Evolutionary conservation across 2,797 vertebrate genomes (phyloP).

Genomic region (Alcedo quadribrachys): DNA sequence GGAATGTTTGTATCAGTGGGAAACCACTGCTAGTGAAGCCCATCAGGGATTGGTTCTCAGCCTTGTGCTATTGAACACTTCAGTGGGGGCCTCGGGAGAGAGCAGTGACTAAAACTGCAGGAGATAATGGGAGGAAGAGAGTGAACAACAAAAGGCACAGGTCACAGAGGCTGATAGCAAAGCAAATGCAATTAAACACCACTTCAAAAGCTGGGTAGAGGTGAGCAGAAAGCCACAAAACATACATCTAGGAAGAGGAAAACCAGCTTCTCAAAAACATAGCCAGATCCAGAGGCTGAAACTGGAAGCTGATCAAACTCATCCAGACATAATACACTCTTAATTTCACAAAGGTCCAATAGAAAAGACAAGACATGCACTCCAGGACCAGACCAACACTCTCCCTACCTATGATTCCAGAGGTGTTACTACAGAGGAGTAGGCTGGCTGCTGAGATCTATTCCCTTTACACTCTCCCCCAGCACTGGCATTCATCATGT

Average conservation of each 20-base stretch:
- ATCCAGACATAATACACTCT: neutral
- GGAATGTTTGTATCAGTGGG: neutral
- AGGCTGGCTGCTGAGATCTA: neutral
- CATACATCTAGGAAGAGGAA: neutral
- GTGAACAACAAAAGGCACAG: slow-evolving; percentile 9
- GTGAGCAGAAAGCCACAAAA: neutral
- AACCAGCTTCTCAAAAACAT: slow-evolving; percentile 22
- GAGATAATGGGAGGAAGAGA: slow-evolving; percentile 9
- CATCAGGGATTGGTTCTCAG: neutral
- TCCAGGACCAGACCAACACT: fast-evolving
- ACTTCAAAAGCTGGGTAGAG: neutral
- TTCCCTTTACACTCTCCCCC: neutral
- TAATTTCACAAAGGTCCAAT: neutral
- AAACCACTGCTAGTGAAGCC: neutral
- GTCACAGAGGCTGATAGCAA: slow-evolving; percentile 13
- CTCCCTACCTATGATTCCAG: neutral
- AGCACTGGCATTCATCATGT: neutral
- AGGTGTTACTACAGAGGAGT: neutral
- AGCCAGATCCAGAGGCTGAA: neutral
- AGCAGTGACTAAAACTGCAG: neutral
- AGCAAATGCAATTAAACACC: slow-evolving; percentile 24
- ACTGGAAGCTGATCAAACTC: slow-evolving; percentile 1
- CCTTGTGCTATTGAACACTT: neutral
- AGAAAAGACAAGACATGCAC: neutral
- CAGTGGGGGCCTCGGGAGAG: neutral